Base-by-base conservation (phyloP, 2,888 invertebrate species). In the Acanthococcus lagerstroemiae region DNA sequence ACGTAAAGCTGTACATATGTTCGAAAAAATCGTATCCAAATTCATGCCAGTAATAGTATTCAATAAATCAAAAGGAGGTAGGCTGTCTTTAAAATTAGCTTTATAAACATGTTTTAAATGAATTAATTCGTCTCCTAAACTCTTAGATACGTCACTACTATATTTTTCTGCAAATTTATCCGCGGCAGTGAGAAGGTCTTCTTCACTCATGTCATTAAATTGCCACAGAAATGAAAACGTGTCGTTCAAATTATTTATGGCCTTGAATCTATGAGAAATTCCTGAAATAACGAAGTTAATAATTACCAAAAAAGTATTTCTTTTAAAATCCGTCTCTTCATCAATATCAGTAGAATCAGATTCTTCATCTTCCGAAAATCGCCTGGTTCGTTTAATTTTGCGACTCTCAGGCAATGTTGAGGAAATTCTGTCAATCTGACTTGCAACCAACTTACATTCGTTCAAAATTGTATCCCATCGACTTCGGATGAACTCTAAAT, bases 141-240 rank as follows among this genome's bases (percentile, higher is more conserved):
- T 12, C 12, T 37, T 17, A 37, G 30, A 27, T 30, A 56, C 44
- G 27, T 56, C 24, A 27, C 7, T 15, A 6, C 9, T 17, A 22
- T 54, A 54, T n/a, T 54, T 54, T 22, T 54, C 6, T 7, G n/a
- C 9, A 54, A 54, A 54, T 21, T 54, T 54, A 9, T 22, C n/a
- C 7, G 24, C 54, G 7, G 22, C 19, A 54, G 24, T 15, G 25
- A 12, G 12, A 5, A 56, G 19, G 7, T 5, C 26, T 15, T 26
- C 30, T 27, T 56, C 56, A 17, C 15, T 15, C 27, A 27, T 26
- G 24, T 12, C 5, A 17, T 27, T 30, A 6, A 30, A 56, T 21
- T 30, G 7, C 56, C 56, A 56, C 26, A 56, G 22, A 56, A 56
- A 56, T 4, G 56, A 37, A 56, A 56, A 56, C n/a, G 4, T 19